A percentile compares a stretch with the other conserved stretches of the same genome.
phyloP scores from a whole-genome alignment of 2,797 vertebrate species.

The Muscicapa striata region DNA sequence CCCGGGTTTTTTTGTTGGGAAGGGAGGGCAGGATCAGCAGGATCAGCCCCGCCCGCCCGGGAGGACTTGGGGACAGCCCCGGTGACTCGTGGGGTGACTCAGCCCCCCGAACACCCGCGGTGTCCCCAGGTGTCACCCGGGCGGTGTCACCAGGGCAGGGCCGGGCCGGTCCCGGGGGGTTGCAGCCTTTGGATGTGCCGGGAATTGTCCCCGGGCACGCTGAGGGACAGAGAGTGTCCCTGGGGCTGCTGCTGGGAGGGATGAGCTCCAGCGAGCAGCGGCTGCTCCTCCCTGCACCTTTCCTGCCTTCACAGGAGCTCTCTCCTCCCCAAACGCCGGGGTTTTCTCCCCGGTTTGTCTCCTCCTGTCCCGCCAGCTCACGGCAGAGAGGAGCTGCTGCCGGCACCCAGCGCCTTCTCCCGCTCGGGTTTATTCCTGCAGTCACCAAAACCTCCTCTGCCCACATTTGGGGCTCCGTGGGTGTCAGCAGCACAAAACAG shows the following conservation, averaged over 20 bases:
- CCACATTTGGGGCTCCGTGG: fast-evolving
- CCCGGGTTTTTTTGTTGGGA: background rate
- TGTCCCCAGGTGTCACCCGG: background rate
- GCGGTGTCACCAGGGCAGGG: background rate
- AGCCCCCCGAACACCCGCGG: background rate
- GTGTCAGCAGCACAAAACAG: fast-evolving
- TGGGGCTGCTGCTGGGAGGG: background rate
- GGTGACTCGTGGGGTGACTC: constrained; percentile 55
- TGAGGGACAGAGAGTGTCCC: background rate
- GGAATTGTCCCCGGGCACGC: background rate
- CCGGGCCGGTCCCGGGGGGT: background rate
- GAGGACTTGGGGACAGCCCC: constrained; percentile 12
- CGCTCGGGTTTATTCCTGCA: background rate
- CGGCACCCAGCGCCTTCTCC: background rate
- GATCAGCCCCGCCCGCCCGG: background rate
- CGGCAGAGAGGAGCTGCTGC: background rate
- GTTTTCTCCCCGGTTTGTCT: fast-evolving
- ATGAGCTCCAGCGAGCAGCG: background rate
- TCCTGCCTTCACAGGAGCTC: background rate
- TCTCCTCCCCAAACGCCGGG: background rate
- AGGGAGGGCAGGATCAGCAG: background rate
- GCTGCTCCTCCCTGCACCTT: background rate
- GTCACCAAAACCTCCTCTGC: fast-evolving
- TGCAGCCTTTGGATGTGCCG: background rate
- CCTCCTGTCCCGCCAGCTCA: background rate